Evolutionary conservation across 1,140 invertebrate genomes (phyloP).

Genomic region (Drosophila bipectinata): DNA sequence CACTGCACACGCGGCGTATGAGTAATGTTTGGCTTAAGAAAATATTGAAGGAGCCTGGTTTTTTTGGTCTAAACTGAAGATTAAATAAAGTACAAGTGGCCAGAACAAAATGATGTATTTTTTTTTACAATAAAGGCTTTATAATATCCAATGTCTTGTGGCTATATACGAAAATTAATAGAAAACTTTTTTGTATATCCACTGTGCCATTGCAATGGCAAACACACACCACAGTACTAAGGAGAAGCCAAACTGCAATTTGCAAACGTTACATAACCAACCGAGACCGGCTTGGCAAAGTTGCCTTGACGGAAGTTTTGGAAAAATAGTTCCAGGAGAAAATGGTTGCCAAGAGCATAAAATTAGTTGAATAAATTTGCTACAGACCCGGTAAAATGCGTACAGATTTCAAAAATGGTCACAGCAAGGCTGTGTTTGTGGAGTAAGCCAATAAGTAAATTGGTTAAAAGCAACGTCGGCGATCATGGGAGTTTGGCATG

Average conservation of each 20-base stretch:
- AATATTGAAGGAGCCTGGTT: not conserved
- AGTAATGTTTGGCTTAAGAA: constrained; percentile 23
- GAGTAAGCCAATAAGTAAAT: constrained; percentile 81
- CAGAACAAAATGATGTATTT: too few relatives aligned
- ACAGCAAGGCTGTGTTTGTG: constrained; percentile 36
- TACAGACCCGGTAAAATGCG: constrained; percentile 38
- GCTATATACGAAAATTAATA: too few relatives aligned
- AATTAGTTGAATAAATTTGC: constrained; percentile 45
- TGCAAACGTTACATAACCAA: constrained; percentile 64
- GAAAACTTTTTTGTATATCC: not conserved
- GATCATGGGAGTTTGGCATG: constrained; percentile 10
- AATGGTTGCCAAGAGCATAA: constrained; percentile 53
- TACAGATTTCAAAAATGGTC: constrained; percentile 33
- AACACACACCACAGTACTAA: constrained; percentile 39
- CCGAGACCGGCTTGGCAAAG: constrained; percentile 45
- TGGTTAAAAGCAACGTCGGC: constrained; percentile 47
- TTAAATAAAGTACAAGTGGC: not conserved
- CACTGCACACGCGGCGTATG: constrained; percentile 54
- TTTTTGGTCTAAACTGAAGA: too few relatives aligned
- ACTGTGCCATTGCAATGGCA: constrained; percentile 3
- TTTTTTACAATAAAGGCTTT: too few relatives aligned
- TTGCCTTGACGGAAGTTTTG: constrained; percentile 69
- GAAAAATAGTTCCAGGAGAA: constrained; percentile 51
- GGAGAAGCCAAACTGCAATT: constrained; percentile 76
- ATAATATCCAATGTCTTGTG: too few relatives aligned